Conservation (phyloP, 2,797 vertebrate genomes). For the Syngnathus rostellatus region DNA sequence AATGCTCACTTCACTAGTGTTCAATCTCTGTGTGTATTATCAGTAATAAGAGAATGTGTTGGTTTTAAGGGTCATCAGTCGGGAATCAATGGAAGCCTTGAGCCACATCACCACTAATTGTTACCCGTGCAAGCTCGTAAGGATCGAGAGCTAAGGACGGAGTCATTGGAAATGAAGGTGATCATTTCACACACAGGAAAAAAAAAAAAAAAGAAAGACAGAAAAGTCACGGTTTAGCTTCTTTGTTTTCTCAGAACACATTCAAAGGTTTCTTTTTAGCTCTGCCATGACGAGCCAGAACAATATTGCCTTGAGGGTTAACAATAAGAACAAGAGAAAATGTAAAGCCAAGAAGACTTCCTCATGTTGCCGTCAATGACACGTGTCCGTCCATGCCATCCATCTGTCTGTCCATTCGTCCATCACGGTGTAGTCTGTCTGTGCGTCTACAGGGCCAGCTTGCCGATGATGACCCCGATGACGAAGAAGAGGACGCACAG, state of each 20-base stretch:
- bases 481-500: slow-evolving; percentile 89
- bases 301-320: slow-evolving; percentile 49
- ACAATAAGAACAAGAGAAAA: slow-evolving; percentile 37
- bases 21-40: slow-evolving; percentile 32
- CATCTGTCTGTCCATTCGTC: slow-evolving; percentile 22
- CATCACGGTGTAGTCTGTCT: slow-evolving; percentile 46
- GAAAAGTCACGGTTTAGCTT: slow-evolving; percentile 38
- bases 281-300: slow-evolving; percentile 39
- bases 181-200: slow-evolving; percentile 27
- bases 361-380: slow-evolving; percentile 24
- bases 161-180: slow-evolving; percentile 39
- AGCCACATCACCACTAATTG: slow-evolving; percentile 28
- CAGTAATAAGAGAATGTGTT: slow-evolving; percentile 29
- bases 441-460: slow-evolving; percentile 79
- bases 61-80: slow-evolving; percentile 24
- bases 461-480: slow-evolving; percentile 88
- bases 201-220: slow-evolving; percentile 21
- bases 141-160: slow-evolving; percentile 39
- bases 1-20: slow-evolving; percentile 10
- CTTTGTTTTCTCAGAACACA: slow-evolving; percentile 46
- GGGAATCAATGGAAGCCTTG: slow-evolving; percentile 40
- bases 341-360: slow-evolving; percentile 52
- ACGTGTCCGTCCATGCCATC: slow-evolving; percentile 34
- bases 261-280: slow-evolving; percentile 36
- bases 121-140: slow-evolving; percentile 49